Evolutionary conservation across 2,113 vertebrate genomes (phyloP).

Genomic region (Ptyas mucosa): DNA sequence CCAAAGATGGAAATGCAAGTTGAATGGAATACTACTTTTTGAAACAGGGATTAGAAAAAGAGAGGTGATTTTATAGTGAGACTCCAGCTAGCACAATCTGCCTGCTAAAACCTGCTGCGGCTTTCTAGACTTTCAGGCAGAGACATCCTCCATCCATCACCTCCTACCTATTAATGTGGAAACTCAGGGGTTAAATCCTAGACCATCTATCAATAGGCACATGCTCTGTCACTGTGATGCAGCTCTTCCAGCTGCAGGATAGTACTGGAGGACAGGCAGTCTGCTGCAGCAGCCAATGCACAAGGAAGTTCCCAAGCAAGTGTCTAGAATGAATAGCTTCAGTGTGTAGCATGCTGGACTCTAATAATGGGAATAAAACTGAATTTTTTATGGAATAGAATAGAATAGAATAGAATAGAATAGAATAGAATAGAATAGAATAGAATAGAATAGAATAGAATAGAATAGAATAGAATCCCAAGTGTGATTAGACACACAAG

Average conservation of each 20-base stretch:
- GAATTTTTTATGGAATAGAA: background rate
- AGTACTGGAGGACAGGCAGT: background rate
- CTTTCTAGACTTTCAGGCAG: background rate
- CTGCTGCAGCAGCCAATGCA: background rate
- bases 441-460: too few relatives aligned
- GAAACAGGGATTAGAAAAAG: background rate
- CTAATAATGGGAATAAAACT: slow-evolving; percentile 28
- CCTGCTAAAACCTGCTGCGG: background rate
- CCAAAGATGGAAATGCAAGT: background rate
- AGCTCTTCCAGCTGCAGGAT: background rate
- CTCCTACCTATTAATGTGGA: background rate
- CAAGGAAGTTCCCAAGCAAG: slow-evolving; percentile 15
- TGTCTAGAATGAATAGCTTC: slow-evolving; percentile 42
- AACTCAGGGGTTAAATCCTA: background rate
- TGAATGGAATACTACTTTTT: background rate
- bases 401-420: too few relatives aligned
- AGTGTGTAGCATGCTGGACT: slow-evolving; percentile 8
- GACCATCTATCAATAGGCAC: background rate
- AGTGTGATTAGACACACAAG: too few relatives aligned
- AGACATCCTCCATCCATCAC: background rate
- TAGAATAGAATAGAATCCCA: too few relatives aligned
- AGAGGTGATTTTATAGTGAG: background rate
- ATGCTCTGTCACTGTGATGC: background rate
- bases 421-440: too few relatives aligned
- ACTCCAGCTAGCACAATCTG: background rate